Percentiles rank a stretch among this genome's conserved stretches.
Conservation (phyloP, 2,888 invertebrate genomes). For the Muschampia plurimacula region DNA sequence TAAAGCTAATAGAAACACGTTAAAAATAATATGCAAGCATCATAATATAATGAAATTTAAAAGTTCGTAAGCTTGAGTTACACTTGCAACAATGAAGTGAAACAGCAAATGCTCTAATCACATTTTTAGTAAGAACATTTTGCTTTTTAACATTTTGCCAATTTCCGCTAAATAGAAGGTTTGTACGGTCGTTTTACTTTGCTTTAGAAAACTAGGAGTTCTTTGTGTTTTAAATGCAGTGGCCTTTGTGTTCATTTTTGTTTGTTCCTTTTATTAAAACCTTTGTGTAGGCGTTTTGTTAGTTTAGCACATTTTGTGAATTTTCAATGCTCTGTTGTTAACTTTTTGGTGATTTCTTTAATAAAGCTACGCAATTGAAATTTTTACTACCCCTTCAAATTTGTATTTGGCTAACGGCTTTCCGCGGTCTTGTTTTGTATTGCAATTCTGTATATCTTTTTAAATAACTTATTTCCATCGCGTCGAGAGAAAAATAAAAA, state of each 20-base stretch:
- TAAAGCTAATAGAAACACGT: no score
- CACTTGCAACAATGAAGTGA: no score
- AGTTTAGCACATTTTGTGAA: slow-evolving; percentile 5
- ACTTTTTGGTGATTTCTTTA: not conserved
- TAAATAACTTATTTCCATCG: not conserved
- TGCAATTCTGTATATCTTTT: not conserved
- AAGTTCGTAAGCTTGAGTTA: no score
- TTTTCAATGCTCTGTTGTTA: not conserved
- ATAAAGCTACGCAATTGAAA: not conserved
- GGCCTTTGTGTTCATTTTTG: slow-evolving; percentile 7
- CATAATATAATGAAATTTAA: no score
- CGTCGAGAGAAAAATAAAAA: no score
- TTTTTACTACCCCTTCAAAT: not conserved
- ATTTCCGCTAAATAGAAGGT: slow-evolving; percentile 8
- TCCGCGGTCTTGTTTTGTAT: not conserved
- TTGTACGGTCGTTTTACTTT: slow-evolving; percentile 44
- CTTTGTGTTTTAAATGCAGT: slow-evolving; percentile 9
- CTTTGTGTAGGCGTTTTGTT: slow-evolving; percentile 9
- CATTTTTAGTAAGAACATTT: not conserved
- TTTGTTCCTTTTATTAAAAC: slow-evolving; percentile 11
- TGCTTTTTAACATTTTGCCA: not conserved
- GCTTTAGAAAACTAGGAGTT: slow-evolving; percentile 35
- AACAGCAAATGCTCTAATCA: no score
- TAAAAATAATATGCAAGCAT: no score
- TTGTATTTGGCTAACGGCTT: not conserved